Conservation (phyloP, 1,140 invertebrate species). For the Leptinotarsa lineolata region DNA sequence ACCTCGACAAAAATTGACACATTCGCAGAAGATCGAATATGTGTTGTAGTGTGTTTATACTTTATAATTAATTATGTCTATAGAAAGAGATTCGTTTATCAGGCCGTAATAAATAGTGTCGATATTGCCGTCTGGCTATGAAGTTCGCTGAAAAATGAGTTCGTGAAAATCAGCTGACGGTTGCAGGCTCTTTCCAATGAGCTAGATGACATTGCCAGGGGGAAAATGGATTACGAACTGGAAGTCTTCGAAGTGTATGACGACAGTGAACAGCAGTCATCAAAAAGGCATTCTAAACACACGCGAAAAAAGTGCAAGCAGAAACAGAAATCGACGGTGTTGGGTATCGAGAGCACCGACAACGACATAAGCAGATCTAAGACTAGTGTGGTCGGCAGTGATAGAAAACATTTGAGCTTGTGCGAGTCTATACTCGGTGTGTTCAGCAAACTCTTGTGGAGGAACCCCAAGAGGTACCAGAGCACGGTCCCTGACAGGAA, state of each 20-base stretch:
- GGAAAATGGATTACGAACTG: conserved; percentile 54
- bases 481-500: conserved; percentile 65
- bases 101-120: conserved; percentile 6
- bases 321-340: conserved; percentile 43
- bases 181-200: conserved; percentile 19
- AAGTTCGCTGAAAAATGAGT: conserved; percentile 23
- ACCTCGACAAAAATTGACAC: not conserved
- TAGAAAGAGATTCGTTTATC: not conserved
- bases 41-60: not conserved
- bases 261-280: conserved; percentile 47
- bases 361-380: conserved; percentile 51
- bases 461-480: conserved; percentile 59
- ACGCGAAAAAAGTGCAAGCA: conserved; percentile 54
- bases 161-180: conserved; percentile 30
- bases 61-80: not conserved
- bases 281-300: conserved; percentile 50
- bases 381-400: conserved; percentile 51
- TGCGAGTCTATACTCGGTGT: conserved; percentile 68
- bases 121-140: not conserved
- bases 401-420: conserved; percentile 56
- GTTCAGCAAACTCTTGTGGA: conserved; percentile 69
- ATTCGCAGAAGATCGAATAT: conserved; percentile 11
- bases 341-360: conserved; percentile 42
- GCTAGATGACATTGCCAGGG: conserved; percentile 19
- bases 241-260: conserved; percentile 56